Percentiles rank a stretch among this genome's conserved stretches.
These are phyloP conservation scores for Gila robusta DNA, from an alignment of 2,797 vertebrate species.

Conservation along the genomic window DNA sequence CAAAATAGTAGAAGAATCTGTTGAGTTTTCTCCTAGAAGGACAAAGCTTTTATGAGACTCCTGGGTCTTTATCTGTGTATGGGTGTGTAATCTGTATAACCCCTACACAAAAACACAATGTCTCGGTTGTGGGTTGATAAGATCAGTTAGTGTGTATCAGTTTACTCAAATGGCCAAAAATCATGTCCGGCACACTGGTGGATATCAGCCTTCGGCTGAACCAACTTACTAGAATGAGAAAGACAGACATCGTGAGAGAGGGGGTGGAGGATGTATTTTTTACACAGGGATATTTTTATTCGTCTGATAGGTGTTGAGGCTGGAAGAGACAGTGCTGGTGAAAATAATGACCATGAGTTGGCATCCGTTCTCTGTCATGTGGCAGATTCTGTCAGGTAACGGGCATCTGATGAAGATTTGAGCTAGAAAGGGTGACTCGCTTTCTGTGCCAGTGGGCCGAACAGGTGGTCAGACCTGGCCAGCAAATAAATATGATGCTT, in stretches of 20 bases:
- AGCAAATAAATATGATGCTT: conserved; percentile 36
- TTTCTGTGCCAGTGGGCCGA: not conserved
- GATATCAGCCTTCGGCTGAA: not conserved
- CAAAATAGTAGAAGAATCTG: not conserved
- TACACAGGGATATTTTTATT: conserved; percentile 17
- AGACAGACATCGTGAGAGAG: conserved; percentile 3
- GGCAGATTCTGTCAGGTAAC: conserved; percentile 37
- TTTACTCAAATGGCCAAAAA: conserved; percentile 42
- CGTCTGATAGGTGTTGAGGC: conserved; percentile 33
- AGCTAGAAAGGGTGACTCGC: not conserved
- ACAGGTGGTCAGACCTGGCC: conserved; percentile 57
- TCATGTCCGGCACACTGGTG: conserved; percentile 33
- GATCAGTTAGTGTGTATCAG: conserved; percentile 39
- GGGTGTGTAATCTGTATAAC: conserved; percentile 35
- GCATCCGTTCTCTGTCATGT: conserved; percentile 39
- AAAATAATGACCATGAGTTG: conserved; percentile 46
- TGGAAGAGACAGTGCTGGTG: conserved; percentile 1
- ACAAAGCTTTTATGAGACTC: not conserved
- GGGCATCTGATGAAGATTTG: conserved; percentile 31
- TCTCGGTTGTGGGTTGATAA: conserved; percentile 38
- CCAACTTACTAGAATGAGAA: conserved; percentile 11
- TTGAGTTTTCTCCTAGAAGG: not conserved
- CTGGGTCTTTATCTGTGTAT: conserved; percentile 33
- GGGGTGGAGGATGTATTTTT: not conserved
- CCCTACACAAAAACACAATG: conserved; percentile 22